phyloP scores from a whole-genome alignment of 2,797 vertebrate species.

The Coregonus suidteri region DNA sequence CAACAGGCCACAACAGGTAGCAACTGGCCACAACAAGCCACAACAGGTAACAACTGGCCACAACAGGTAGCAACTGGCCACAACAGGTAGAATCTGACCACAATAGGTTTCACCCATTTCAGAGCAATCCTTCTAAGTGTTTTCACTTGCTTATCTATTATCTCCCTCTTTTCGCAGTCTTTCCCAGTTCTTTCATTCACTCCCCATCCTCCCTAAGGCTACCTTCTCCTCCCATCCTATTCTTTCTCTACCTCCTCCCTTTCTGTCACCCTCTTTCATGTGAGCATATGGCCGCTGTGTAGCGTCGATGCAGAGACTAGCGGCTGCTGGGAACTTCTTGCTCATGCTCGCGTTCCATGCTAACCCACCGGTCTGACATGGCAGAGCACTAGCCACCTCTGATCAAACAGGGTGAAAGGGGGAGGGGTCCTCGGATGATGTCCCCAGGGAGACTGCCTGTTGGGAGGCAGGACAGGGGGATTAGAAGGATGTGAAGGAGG shows the following conservation, averaged over 20 bases:
- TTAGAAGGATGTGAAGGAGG: neutral
- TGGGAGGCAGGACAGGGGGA: slow-evolving; percentile 21
- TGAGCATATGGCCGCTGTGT: slow-evolving; percentile 34
- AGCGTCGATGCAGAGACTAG: too few relatives aligned
- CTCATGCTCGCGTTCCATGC: too few relatives aligned
- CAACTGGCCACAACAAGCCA: too few relatives aligned
- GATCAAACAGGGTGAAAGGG: slow-evolving; percentile 30
- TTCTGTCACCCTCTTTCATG: slow-evolving; percentile 27
- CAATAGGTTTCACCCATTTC: neutral
- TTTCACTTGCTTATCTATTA: neutral
- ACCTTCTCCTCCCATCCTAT: neutral
- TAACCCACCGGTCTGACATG: slow-evolving; percentile 28
- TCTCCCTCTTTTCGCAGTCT: slow-evolving; percentile 5
- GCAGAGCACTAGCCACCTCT: slow-evolving; percentile 25
- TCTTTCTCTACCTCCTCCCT: neutral
- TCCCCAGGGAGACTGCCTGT: slow-evolving; percentile 30
- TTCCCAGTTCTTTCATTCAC: slow-evolving; percentile 6
- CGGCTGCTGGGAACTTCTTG: too few relatives aligned
- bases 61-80: too few relatives aligned
- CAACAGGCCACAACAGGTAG: too few relatives aligned
- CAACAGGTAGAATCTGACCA: neutral
- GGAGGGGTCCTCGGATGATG: slow-evolving; percentile 25
- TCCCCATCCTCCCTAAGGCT: neutral
- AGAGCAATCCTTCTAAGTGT: neutral
- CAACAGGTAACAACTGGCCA: too few relatives aligned